These are phyloP conservation scores for Blomia tropicalis DNA, from an alignment of 2,888 invertebrate genomes.

Conservation along the genomic window DNA sequence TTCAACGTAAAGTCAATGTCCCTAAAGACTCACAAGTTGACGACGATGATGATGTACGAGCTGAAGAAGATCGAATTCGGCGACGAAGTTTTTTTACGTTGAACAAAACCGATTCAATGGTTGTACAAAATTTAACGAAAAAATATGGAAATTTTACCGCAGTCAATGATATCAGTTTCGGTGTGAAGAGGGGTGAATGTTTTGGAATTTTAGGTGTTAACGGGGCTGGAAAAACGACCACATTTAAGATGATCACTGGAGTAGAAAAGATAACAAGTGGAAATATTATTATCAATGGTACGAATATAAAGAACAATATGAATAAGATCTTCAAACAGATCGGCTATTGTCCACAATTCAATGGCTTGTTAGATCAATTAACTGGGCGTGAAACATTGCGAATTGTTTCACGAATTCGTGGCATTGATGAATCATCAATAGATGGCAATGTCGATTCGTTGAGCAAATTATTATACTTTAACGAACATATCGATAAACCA, in stretches of 20 bases:
- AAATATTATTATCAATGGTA: constrained; percentile 42
- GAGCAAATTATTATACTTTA: constrained; percentile 27
- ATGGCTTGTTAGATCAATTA: constrained; percentile 49
- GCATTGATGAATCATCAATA: constrained; percentile 22
- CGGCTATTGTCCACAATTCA: constrained; percentile 61
- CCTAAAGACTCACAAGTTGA: not conserved
- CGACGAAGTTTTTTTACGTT: constrained; percentile 27
- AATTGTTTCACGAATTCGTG: constrained; percentile 28
- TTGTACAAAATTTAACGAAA: constrained; percentile 47
- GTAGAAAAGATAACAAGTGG: constrained; percentile 37
- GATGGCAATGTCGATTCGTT: constrained; percentile 23
- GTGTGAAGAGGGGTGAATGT: constrained; percentile 42
- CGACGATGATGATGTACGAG: constrained; percentile 35
- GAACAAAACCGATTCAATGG: constrained; percentile 38
- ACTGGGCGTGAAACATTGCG: constrained; percentile 28
- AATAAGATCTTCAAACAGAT: constrained; percentile 34
- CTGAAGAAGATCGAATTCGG: constrained; percentile 35
- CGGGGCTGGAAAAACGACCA: constrained; percentile 44
- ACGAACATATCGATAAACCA: constrained; percentile 26
- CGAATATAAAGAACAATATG: constrained; percentile 34
- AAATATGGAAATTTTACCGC: constrained; percentile 44
- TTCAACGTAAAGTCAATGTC: not conserved
- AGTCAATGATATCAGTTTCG: constrained; percentile 52
- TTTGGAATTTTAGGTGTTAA: constrained; percentile 42
- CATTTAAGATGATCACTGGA: constrained; percentile 44